Conservation (phyloP, 2,113 vertebrate genomes). For the Indicator indicator region DNA sequence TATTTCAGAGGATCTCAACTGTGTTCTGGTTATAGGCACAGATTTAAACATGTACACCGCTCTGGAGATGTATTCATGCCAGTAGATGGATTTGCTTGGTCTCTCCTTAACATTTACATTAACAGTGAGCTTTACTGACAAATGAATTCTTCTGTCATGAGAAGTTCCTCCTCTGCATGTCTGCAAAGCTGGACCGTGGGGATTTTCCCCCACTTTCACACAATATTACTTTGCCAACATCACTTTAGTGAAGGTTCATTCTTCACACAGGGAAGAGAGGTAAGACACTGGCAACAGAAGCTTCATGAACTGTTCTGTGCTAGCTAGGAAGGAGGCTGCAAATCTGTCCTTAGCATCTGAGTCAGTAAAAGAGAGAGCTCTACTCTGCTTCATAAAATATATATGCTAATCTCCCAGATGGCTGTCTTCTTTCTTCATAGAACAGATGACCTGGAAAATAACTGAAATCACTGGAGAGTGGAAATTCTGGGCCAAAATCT, state of each 20-base stretch:
- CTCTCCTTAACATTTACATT: not conserved
- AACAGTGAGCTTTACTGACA: not conserved
- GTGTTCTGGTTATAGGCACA: not conserved
- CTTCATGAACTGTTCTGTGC: not conserved
- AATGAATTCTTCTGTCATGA: not conserved
- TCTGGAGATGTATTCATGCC: not conserved
- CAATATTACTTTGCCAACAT: not conserved
- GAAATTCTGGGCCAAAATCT: constrained; percentile 15
- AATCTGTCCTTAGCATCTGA: constrained; percentile 54
- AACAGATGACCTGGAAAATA: constrained; percentile 64
- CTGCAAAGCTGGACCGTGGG: not conserved
- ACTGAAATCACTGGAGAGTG: not conserved
- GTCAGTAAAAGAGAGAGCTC: constrained; percentile 25
- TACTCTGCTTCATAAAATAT: constrained; percentile 62
- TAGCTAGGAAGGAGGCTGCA: constrained; percentile 10
- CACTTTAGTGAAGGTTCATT: not conserved
- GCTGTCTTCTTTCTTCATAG: constrained; percentile 41
- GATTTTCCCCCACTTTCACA: not conserved
- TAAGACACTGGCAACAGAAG: constrained; percentile 11
- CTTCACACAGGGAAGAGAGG: not conserved
- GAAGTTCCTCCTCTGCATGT: not conserved
- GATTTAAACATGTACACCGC: not conserved
- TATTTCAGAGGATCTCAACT: not conserved
- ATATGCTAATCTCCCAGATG: constrained; percentile 68
- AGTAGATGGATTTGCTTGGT: not conserved